These are phyloP conservation scores for Scaptodrosophila latifasciaeformis DNA, from an alignment of 2,888 invertebrate species.

Conservation along the genomic window DNA sequence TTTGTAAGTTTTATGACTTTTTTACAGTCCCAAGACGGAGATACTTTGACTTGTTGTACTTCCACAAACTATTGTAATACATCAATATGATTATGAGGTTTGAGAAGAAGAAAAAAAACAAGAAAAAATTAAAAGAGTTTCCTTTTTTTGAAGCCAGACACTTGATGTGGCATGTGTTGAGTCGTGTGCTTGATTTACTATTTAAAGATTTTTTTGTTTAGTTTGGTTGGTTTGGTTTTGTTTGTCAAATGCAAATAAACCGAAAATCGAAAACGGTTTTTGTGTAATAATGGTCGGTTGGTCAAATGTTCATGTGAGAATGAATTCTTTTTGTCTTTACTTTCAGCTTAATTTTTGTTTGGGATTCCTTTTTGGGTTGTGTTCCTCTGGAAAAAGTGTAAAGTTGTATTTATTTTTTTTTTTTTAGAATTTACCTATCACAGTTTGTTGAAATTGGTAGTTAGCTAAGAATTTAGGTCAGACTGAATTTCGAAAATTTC, in stretches of 20 bases:
- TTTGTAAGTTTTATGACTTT: slow-evolving; percentile 50
- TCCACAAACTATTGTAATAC: slow-evolving; percentile 64
- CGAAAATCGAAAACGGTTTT: slow-evolving; percentile 33
- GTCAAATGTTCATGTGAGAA: slow-evolving; percentile 6
- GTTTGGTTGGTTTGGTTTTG: slow-evolving; percentile 29
- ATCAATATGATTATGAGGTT: slow-evolving; percentile 65
- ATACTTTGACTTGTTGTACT: slow-evolving; percentile 31
- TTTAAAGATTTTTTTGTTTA: slow-evolving; percentile 5
- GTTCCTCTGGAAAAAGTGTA: background rate
- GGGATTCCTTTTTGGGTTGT: background rate
- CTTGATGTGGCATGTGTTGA: slow-evolving; percentile 48
- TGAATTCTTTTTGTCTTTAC: background rate
- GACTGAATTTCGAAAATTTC: too few relatives aligned
- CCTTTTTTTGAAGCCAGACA: slow-evolving; percentile 6
- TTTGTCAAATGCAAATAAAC: slow-evolving; percentile 58
- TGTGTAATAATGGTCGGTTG: slow-evolving; percentile 6
- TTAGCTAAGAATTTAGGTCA: background rate
- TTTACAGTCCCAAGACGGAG: slow-evolving; percentile 39
- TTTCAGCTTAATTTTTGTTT: background rate
- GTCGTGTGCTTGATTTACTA: slow-evolving; percentile 51
- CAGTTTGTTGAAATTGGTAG: background rate
- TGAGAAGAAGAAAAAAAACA: too few relatives aligned
- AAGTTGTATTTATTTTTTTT: background rate
- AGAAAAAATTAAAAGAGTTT: too few relatives aligned
- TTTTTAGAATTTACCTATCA: background rate